A percentile compares a stretch with the other conserved stretches of the same genome.
phyloP scores from a whole-genome alignment of 2,888 invertebrate genomes.

The Phalera bucephala region DNA sequence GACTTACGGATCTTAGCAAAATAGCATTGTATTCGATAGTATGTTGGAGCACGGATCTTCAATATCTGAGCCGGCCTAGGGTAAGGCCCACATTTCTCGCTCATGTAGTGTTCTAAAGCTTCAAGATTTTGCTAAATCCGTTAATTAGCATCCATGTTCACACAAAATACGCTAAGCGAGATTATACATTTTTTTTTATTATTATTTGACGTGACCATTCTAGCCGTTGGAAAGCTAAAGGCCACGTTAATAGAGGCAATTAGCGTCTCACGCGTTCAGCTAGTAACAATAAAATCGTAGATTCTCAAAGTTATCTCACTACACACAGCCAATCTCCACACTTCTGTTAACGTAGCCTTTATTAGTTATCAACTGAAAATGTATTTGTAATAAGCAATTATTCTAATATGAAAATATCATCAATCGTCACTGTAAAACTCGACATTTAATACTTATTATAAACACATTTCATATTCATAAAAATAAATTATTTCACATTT shows the following conservation, averaged over 20 bases:
- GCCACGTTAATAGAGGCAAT: background rate
- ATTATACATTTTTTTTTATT: background rate
- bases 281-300: too few relatives aligned
- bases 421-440: background rate
- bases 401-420: background rate
- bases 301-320: too few relatives aligned
- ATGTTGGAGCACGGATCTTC: too few relatives aligned
- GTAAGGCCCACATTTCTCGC: too few relatives aligned
- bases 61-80: too few relatives aligned
- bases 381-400: slow-evolving; percentile 2
- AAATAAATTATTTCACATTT: background rate
- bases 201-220: background rate
- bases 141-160: too few relatives aligned
- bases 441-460: background rate
- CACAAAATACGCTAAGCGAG: slow-evolving; percentile 8
- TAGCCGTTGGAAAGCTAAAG: background rate
- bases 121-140: too few relatives aligned
- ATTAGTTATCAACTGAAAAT: slow-evolving; percentile 1
- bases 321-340: too few relatives aligned
- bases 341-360: background rate
- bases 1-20: too few relatives aligned
- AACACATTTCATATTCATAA: slow-evolving; percentile 1
- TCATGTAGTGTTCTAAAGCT: too few relatives aligned
- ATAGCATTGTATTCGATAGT: too few relatives aligned
- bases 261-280: too few relatives aligned